Evolutionary conservation across 2,797 vertebrate genomes (phyloP), one percentile per base, ranked within the genome.

Genomic region (Hafferia zeledoni): DNA sequence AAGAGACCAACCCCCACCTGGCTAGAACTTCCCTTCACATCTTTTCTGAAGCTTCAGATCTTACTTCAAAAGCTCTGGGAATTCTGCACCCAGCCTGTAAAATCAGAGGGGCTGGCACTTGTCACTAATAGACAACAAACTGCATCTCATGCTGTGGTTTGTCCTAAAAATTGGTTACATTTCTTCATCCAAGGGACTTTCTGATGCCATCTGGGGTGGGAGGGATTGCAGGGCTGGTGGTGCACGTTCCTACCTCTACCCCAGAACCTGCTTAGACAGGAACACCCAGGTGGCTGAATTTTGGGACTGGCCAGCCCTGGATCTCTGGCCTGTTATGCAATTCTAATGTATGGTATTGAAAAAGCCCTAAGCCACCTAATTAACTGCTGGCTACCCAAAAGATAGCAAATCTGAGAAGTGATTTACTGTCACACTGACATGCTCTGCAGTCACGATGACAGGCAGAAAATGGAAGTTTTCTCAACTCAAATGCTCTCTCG

Each of bases 401-500:
- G 81, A 33, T 20, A 65, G 60, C 68, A 94, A 57, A 83, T 49
- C n/a, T 7, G 64, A 78, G 53, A 83, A 94, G 50, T 91, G 79
- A 96, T 95, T 93, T 93, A 64, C 72, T 59, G 23, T 80, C 83
- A 71, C 23, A 1, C 31, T 94, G 96, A 94, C 50, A 27, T 65
- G 80, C 80, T 65, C 52, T 60, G 8, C 59, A 79, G 81, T 92
- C 76, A 75, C 0, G 3, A 44, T 88, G 89, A 94, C 90, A 95
- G 94, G 67, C 69, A n/a, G 81, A 72, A 91, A 94, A 92, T 93
- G 59, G 78, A 96, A 90, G 76, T 93, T 89, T 91, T 92, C 93
- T 95, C 96, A 68, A 80, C 85, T 91, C 80, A 96, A 93, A 96
- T 94, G 74, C 84, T 97, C 93, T 95, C 84, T 47, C 75, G 89